Evolutionary conservation across 2,113 vertebrate species (phyloP).

Genomic region (Hippocampus comes): DNA sequence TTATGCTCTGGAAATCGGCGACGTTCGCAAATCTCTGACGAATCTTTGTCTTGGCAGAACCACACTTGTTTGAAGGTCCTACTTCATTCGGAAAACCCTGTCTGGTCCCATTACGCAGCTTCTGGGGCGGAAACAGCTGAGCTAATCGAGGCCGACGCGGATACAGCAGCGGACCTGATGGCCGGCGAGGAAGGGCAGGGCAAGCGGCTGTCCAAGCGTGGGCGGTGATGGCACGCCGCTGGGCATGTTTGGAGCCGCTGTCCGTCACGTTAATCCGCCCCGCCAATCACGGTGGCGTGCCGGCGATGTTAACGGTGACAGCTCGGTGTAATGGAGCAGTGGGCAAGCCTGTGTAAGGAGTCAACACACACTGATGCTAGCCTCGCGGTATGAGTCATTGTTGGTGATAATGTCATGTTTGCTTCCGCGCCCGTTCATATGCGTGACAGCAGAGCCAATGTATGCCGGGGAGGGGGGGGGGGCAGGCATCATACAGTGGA

Average conservation of each 20-base stretch:
- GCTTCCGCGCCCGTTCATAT: background rate
- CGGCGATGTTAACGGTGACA: slow-evolving; percentile 27
- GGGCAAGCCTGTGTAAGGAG: background rate
- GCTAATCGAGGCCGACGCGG: too few relatives aligned
- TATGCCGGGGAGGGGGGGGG: too few relatives aligned
- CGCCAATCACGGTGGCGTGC: slow-evolving; percentile 46
- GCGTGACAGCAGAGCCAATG: background rate
- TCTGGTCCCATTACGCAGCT: background rate
- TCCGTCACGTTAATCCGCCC: slow-evolving; percentile 54
- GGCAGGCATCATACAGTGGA: too few relatives aligned
- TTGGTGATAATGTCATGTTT: background rate
- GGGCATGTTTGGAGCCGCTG: slow-evolving; percentile 56
- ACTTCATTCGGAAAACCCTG: background rate
- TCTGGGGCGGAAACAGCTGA: slow-evolving; percentile 23
- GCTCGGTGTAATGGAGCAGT: background rate
- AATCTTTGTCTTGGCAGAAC: slow-evolving; percentile 12
- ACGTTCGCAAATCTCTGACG: too few relatives aligned
- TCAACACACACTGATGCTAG: background rate
- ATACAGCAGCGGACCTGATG: slow-evolving; percentile 16
- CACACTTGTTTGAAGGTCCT: slow-evolving; percentile 17
- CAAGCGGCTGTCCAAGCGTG: slow-evolving; percentile 38
- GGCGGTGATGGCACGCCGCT: slow-evolving; percentile 41
- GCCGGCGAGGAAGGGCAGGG: slow-evolving; percentile 37
- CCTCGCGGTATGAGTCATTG: background rate
- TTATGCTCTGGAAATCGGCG: background rate